Percentiles rank a stretch among this genome's conserved stretches.
Conservation (phyloP, 2,797 vertebrate species). For the Silurus aristotelis region DNA sequence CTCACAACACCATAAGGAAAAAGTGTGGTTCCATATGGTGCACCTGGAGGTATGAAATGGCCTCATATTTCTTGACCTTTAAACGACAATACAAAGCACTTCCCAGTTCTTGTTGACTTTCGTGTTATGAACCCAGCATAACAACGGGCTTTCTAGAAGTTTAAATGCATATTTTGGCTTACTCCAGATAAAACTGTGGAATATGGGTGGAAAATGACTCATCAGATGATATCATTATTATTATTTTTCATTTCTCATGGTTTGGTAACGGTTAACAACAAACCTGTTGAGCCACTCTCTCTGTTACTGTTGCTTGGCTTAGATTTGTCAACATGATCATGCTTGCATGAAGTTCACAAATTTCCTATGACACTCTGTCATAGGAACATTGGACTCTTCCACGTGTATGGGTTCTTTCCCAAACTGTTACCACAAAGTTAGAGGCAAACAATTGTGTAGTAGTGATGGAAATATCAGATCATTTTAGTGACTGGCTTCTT, state of each 20-base stretch:
- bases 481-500: too few relatives aligned
- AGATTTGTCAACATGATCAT: neutral
- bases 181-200: neutral
- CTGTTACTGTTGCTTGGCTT: neutral
- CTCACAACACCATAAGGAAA: neutral
- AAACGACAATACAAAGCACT: neutral
- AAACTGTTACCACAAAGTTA: too few relatives aligned
- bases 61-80: slow-evolving; percentile 13
- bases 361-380: neutral
- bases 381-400: too few relatives aligned
- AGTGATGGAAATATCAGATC: too few relatives aligned
- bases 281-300: neutral
- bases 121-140: neutral
- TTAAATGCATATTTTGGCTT: neutral
- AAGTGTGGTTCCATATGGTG: slow-evolving; percentile 15
- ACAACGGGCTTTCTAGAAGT: neutral
- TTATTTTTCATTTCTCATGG: neutral
- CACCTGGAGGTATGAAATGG: slow-evolving; percentile 12
- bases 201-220: neutral
- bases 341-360: neutral
- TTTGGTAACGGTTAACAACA: neutral
- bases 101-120: neutral
- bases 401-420: too few relatives aligned
- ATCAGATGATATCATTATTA: neutral
- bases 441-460: too few relatives aligned